Conservation (phyloP, 2,113 vertebrate species). For the Scytalopus superciliaris region DNA sequence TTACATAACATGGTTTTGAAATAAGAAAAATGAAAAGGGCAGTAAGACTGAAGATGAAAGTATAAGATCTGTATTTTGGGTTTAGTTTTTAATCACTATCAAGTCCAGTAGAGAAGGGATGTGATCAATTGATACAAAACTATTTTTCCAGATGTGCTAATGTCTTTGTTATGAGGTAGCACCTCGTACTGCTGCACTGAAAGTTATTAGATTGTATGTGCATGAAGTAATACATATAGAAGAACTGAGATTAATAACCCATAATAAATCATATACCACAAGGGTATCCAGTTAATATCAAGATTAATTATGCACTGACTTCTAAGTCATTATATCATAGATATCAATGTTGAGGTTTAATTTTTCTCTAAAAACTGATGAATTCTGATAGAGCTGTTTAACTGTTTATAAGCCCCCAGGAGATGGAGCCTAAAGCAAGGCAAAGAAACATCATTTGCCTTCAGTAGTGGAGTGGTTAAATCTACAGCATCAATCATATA, state of each 20-base stretch:
- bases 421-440: background rate
- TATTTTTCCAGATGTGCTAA: background rate
- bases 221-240: background rate
- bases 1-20: background rate
- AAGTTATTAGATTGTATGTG: background rate
- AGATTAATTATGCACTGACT: slow-evolving; percentile 52
- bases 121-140: background rate
- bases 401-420: slow-evolving; percentile 41
- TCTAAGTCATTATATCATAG: slow-evolving; percentile 15
- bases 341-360: background rate
- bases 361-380: slow-evolving; percentile 10
- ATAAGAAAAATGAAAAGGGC: background rate
- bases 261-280: slow-evolving; percentile 43
- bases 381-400: slow-evolving; percentile 38
- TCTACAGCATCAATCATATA: background rate
- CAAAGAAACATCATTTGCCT: background rate
- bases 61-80: background rate
- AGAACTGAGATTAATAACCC: slow-evolving; percentile 38
- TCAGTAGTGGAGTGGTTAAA: background rate
- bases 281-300: slow-evolving; percentile 2
- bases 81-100: slow-evolving; percentile 2
- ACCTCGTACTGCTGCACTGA: background rate
- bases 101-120: background rate
- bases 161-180: slow-evolving; percentile 14
- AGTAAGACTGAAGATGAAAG: background rate